These are phyloP conservation scores for Bombus picipes DNA, from an alignment of 1,140 invertebrate species.

Conservation along the genomic window DNA sequence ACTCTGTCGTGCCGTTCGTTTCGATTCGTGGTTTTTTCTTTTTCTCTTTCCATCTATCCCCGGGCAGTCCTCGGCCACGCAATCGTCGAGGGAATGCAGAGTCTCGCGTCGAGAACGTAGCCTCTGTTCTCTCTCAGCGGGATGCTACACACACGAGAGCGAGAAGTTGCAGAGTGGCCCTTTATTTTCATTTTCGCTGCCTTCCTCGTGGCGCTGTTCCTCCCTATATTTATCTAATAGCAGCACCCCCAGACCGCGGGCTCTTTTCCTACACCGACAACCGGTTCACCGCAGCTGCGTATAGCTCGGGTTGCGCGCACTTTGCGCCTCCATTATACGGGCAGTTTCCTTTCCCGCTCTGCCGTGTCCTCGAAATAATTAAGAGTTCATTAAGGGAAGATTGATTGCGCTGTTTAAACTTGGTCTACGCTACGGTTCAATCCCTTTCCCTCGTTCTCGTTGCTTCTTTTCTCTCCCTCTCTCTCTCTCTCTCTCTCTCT, in stretches of 20 bases:
- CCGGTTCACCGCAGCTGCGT: slow-evolving; percentile 53
- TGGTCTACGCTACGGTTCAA: slow-evolving; percentile 41
- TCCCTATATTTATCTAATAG: slow-evolving; percentile 77
- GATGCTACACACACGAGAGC: slow-evolving; percentile 27
- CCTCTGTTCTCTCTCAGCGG: slow-evolving; percentile 47
- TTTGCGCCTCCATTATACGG: slow-evolving; percentile 81
- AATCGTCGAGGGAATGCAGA: not conserved
- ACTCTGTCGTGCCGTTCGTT: slow-evolving; percentile 32
- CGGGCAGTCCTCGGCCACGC: not conserved
- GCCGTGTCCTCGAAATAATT: slow-evolving; percentile 81
- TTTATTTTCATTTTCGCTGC: slow-evolving; percentile 72
- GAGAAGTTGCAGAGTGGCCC: slow-evolving; percentile 62
- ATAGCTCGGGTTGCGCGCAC: slow-evolving; percentile 68
- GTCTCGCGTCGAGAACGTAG: slow-evolving; percentile 38
- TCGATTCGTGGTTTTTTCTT: not conserved
- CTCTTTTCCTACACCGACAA: slow-evolving; percentile 49
- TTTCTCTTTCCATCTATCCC: too few species aligned
- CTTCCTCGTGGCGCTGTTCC: slow-evolving; percentile 64
- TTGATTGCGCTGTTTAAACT: slow-evolving; percentile 75
- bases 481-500: not conserved
- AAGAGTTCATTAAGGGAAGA: slow-evolving; percentile 81
- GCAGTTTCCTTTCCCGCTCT: slow-evolving; percentile 75
- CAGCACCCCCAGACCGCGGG: slow-evolving; percentile 46
- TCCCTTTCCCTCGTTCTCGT: not conserved
- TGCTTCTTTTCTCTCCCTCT: not conserved